Conservation (phyloP, 2,888 invertebrate genomes). For the Saturnia japonica region DNA sequence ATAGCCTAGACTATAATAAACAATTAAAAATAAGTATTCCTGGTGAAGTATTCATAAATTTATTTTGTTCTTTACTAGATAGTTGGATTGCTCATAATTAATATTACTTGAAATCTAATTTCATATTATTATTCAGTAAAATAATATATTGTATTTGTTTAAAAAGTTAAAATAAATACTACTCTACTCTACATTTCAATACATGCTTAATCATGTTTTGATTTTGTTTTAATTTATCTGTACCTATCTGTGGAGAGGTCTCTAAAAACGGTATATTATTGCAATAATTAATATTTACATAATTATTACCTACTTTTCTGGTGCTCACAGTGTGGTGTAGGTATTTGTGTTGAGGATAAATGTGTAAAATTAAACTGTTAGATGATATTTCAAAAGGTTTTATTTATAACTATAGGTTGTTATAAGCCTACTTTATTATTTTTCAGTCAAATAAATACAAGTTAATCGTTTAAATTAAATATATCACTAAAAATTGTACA, state of each 20-base stretch:
- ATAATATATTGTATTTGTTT: neutral
- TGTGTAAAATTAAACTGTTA: constrained; percentile 39
- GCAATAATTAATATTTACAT: neutral
- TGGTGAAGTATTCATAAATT: neutral
- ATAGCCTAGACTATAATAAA: neutral
- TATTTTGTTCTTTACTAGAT: neutral
- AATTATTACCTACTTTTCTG: no score
- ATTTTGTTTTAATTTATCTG: neutral
- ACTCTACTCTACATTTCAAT: neutral
- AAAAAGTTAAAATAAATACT: neutral
- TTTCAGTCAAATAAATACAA: constrained; percentile 82
- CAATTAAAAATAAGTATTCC: no score
- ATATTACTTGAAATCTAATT: neutral
- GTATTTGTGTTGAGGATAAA: neutral
- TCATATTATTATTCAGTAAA: neutral
- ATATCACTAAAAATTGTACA: constrained; percentile 81
- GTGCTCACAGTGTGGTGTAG: no score
- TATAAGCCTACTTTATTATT: constrained; percentile 71
- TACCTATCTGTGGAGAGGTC: neutral
- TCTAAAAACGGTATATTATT: neutral
- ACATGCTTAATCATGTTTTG: neutral
- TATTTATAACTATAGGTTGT: constrained; percentile 68
- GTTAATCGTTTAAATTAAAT: constrained; percentile 75
- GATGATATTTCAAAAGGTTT: constrained; percentile 61
- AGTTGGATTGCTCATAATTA: neutral